These are phyloP conservation scores for Sitophilus oryzae DNA, from an alignment of 1,140 invertebrate genomes.

Conservation along the genomic window DNA sequence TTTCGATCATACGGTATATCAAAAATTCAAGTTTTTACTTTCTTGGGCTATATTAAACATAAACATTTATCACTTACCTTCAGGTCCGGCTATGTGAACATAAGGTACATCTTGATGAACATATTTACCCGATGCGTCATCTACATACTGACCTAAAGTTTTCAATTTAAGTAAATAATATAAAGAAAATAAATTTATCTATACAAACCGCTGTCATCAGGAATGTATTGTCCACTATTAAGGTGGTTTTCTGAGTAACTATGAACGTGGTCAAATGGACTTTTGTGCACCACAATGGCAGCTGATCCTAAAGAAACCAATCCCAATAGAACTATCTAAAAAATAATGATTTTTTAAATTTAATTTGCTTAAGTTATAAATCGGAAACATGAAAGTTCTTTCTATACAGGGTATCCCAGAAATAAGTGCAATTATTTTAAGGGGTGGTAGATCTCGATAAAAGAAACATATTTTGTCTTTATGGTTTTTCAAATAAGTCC, in stretches of 20 bases:
- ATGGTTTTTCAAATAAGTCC: no score
- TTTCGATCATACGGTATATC: no score
- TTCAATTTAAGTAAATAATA: background rate
- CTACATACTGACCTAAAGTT: background rate
- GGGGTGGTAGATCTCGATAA: no score
- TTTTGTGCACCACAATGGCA: background rate
- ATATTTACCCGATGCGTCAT: conserved; percentile 13
- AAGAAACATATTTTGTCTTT: no score
- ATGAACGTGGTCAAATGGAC: background rate
- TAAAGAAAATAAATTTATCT: background rate
- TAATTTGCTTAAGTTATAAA: no score
- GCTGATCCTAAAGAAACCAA: background rate
- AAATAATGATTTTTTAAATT: no score
- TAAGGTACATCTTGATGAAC: conserved; percentile 11
- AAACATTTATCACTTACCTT: conserved; percentile 6
- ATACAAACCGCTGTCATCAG: conserved; percentile 2
- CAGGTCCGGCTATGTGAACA: conserved; percentile 8
- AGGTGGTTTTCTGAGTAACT: background rate
- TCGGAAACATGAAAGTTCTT: no score
- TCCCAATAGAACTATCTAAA: background rate
- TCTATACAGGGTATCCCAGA: no score
- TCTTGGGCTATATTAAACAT: no score
- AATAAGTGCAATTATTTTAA: no score
- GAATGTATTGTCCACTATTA: conserved; percentile 5
- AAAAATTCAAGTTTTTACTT: no score